Evolutionary conservation across 2,113 vertebrate species (phyloP).

Genomic region (Tupaia tana): DNA sequence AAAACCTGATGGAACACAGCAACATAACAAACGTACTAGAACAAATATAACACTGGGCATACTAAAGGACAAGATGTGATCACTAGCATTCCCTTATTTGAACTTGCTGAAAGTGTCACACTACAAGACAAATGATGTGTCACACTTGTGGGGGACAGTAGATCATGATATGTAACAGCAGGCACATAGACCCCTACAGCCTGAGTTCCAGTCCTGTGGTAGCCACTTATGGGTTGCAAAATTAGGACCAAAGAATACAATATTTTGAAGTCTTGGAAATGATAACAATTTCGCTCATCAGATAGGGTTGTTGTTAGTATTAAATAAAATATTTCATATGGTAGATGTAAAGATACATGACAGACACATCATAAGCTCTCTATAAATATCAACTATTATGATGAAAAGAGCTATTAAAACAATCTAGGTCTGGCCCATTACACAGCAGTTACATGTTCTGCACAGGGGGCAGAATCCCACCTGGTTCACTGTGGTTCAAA

Average conservation of each 20-base stretch:
- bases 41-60: background rate
- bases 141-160: background rate
- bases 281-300: background rate
- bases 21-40: background rate
- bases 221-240: background rate
- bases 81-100: background rate
- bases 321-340: background rate
- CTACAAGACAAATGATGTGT: background rate
- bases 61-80: background rate
- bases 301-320: background rate
- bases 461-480: no score
- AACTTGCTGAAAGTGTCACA: background rate
- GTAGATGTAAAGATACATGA: background rate
- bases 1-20: no score
- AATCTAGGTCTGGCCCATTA: no score
- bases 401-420: background rate
- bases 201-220: background rate
- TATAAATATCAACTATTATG: background rate
- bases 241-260: background rate
- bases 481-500: no score
- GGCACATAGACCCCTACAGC: background rate
- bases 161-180: background rate
- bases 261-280: background rate
- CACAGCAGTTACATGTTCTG: no score
- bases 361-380: background rate